These are phyloP conservation scores for Pristionchus japonicus DNA, from an alignment of 2,888 invertebrate species.

Conservation along the genomic window DNA sequence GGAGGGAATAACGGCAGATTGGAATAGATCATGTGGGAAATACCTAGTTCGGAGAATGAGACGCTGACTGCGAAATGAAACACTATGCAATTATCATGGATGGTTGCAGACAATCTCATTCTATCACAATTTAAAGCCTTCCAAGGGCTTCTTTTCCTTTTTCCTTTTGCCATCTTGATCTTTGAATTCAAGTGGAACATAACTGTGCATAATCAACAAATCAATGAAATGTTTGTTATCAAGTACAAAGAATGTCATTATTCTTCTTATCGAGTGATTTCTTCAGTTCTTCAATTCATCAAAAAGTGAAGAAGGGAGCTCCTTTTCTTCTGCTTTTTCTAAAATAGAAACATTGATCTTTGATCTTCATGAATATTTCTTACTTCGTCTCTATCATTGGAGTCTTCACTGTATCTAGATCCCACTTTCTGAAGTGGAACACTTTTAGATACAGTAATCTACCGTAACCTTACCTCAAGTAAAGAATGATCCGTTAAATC, in stretches of 20 bases:
- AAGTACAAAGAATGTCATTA: not conserved
- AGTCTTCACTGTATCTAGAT: not conserved
- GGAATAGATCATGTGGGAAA: not conserved
- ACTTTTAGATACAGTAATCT: not conserved
- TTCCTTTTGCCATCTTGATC: too few species aligned
- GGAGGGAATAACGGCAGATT: not conserved
- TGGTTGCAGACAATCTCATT: too few species aligned
- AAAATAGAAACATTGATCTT: not conserved
- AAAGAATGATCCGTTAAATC: not conserved
- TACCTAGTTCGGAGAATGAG: not conserved
- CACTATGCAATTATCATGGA: too few species aligned
- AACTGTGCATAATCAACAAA: too few species aligned
- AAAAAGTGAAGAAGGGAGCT: not conserved
- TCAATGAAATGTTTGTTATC: constrained; percentile 13
- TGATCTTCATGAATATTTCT: not conserved
- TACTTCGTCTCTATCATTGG: not conserved
- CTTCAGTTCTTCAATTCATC: not conserved
- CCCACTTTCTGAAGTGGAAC: not conserved
- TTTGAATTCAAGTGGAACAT: too few species aligned
- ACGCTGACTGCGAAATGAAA: too few species aligned
- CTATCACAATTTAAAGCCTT: too few species aligned
- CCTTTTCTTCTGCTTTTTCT: not conserved
- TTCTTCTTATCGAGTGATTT: not conserved
- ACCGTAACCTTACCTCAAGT: not conserved
- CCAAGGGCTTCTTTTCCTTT: too few species aligned